A percentile compares a stretch with the other conserved stretches of the same genome.
Conservation (phyloP, 1,140 invertebrate species). For the Heterodera schachtii region DNA sequence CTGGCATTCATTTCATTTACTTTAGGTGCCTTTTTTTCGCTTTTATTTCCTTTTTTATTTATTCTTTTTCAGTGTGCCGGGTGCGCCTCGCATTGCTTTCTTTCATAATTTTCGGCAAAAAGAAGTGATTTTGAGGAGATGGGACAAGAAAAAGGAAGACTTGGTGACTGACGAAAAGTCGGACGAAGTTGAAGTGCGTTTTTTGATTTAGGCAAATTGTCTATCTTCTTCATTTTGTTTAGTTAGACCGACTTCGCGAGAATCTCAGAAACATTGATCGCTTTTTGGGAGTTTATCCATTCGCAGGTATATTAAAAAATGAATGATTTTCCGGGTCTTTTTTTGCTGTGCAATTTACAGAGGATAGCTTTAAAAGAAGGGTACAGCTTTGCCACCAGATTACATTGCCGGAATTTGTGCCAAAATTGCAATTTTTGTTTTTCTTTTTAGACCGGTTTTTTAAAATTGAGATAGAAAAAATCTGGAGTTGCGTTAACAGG, state of each 20-base stretch:
- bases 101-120: conserved; percentile 81
- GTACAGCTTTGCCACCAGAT: no score
- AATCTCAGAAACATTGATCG: conserved; percentile 80
- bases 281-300: conserved; percentile 84
- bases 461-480: no score
- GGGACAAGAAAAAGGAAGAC: conserved; percentile 73
- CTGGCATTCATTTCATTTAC: conserved; percentile 90
- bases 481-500: no score
- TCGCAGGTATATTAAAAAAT: not conserved
- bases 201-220: conserved; percentile 64
- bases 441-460: no score
- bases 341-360: no score
- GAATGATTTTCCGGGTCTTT: no score
- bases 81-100: conserved; percentile 80
- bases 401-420: no score
- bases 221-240: conserved; percentile 32
- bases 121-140: conserved; percentile 84
- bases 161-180: conserved; percentile 50
- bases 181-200: conserved; percentile 70
- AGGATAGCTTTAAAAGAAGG: no score
- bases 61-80: conserved; percentile 73
- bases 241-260: conserved; percentile 70
- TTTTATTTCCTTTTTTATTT: not conserved
- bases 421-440: no score
- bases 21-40: not conserved